Evolutionary conservation across 1,140 invertebrate species (phyloP).

Genomic region (Papilio polyxenes): DNA sequence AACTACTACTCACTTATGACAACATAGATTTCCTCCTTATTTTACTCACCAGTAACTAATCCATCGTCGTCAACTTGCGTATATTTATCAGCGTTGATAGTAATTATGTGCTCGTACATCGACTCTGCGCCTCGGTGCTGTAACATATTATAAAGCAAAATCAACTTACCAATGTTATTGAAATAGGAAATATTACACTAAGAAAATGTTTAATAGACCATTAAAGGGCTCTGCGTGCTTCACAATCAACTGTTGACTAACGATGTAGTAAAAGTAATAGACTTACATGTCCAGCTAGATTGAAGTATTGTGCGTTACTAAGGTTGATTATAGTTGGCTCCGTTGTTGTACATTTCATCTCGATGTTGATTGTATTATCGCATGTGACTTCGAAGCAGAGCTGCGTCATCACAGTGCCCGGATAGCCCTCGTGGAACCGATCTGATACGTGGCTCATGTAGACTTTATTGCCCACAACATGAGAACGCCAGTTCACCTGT

Average conservation of each 20-base stretch:
- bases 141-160: conserved; percentile 39
- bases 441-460: conserved; percentile 86
- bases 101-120: conserved; percentile 71
- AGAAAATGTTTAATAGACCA: too few species aligned
- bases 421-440: conserved; percentile 93
- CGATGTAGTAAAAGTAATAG: background rate
- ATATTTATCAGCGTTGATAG: conserved; percentile 72
- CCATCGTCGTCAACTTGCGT: conserved; percentile 63
- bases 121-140: conserved; percentile 61
- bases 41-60: conserved; percentile 62
- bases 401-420: conserved; percentile 86
- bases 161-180: too few species aligned
- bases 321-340: conserved; percentile 93
- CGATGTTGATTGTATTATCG: conserved; percentile 88
- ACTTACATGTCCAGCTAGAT: conserved; percentile 90
- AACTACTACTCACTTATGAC: background rate
- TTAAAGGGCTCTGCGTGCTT: too few species aligned
- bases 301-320: conserved; percentile 96
- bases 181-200: too few species aligned
- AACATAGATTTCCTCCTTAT: too few species aligned
- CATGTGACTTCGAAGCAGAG: conserved; percentile 87
- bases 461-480: conserved; percentile 81
- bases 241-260: too few species aligned
- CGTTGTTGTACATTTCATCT: conserved; percentile 88
- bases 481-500: conserved; percentile 82